Evolutionary conservation across 2,888 invertebrate species (phyloP), one percentile per base, ranked within the genome.

Genomic region (Uloborus plumipes): DNA sequence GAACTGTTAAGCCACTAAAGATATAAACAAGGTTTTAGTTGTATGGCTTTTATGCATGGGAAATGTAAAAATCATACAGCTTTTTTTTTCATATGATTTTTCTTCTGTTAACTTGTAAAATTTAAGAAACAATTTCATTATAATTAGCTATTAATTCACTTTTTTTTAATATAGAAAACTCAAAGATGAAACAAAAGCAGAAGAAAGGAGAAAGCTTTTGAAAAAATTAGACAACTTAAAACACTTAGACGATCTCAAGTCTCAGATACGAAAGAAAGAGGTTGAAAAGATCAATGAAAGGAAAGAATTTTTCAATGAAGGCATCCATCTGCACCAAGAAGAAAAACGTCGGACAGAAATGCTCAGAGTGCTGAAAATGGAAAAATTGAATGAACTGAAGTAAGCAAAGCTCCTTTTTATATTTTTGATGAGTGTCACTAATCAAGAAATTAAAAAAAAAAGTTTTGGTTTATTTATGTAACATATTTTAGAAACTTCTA

Each of bases 261-360:
- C 49, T 13, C 83, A 83, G 51, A 83, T 83, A 51, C 66, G 58
- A 22, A 65, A 69, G 50, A 83, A 77, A 64, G 83, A 83, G 64
- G 50, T 64, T 18, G 77, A 83, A 73, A 77, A 66, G 22, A 83
- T 83, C 47, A 72, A 64, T 67, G 77, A 83, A 62, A 76, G 71
- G 51, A 72, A 47, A 64, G 77, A 72, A 62, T 77, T 69, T 47
- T 83, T 59, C 31, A 64, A 53, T 11, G 83, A 77, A 20, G 73
- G 67, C 15, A 58, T 73, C 4, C 83, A 83, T 64, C n/a, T 69
- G 18, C 62, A 47, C 7, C 72, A 83, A 64, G 83, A 83, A 58
- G 55, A 66, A 16, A 72, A 73, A 51, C 76, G 67, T 2, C 59
- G 77, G 13, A 31, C 59, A 26, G 76, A 83, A 64, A 74, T 74